Evolutionary conservation across 1,140 invertebrate genomes (phyloP).

Genomic region (Ridgeia piscesae): DNA sequence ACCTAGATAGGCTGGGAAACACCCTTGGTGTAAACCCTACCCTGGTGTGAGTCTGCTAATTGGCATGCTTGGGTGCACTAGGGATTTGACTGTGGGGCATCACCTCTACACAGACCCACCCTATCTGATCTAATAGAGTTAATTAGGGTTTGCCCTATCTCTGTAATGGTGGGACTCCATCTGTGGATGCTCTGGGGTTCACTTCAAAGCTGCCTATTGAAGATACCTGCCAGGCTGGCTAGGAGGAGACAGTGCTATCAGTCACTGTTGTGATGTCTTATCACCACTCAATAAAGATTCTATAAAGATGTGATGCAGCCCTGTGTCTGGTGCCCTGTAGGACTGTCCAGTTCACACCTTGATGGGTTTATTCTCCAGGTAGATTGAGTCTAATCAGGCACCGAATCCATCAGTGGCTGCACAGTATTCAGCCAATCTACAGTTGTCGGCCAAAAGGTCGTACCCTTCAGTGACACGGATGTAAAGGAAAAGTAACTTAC

Average conservation of each 20-base stretch:
- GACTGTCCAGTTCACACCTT: background rate
- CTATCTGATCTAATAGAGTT: conserved; percentile 6
- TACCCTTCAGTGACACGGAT: too few relatives aligned
- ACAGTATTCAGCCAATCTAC: background rate
- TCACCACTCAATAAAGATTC: background rate
- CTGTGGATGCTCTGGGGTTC: background rate
- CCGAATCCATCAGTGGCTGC: background rate
- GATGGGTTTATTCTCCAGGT: background rate
- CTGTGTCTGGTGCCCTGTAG: background rate
- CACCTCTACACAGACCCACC: background rate
- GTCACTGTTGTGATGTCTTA: background rate
- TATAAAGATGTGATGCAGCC: background rate
- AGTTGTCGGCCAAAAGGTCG: background rate
- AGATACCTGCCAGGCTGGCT: background rate
- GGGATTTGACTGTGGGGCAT: background rate
- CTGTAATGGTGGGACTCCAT: background rate
- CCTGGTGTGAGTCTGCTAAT: background rate
- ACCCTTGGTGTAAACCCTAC: background rate
- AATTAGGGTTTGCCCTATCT: background rate
- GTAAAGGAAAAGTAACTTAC: too few relatives aligned
- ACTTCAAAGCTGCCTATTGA: background rate
- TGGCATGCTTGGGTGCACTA: background rate
- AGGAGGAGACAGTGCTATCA: background rate
- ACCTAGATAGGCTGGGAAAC: background rate
- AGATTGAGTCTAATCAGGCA: background rate